Evolutionary conservation across 30 jellyfish, hydroid and myxozoan species (phyloP), one percentile per base, ranked within the genome.

Genomic region (Chrysaora quinquecirrha): DNA sequence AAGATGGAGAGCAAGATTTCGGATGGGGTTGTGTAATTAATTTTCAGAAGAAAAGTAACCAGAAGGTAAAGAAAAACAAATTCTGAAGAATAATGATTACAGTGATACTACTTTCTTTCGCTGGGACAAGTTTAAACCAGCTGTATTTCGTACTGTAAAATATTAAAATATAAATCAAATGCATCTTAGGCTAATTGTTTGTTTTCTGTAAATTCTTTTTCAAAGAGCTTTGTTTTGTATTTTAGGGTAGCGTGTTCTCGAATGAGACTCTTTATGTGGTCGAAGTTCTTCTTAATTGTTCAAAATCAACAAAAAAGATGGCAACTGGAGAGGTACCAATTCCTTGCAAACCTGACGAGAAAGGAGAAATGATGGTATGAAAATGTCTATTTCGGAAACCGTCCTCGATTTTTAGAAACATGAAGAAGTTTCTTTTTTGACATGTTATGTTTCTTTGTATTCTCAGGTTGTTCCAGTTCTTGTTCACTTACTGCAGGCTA

Each of bases 1-100:
- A 76, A 73, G 90, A 94, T 74, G 96, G 95, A 2, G 89, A 86
- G 10, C 94, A 95, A 27, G 98, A 95, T 75, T 95, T 89, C 70
- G 98, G 97, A 24, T 95, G 99, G 99, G 99, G 99, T 1, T 72
- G 96, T 34, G 91, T 95, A 58, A 73, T 95, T 20, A 95, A 90
- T 66, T 89, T 89, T 56, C 99, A 89, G 71, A 85, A 85, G 80
- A 89, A 95, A 66, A 74, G 80, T 23, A 86, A 82, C 38, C 97
- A 89, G 33, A 89, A 89, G 96, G 96, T 77, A 24, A 2, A 38
- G 14, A 38, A 38, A n/a, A n/a, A n/a, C n/a, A n/a, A n/a, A n/a
- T n/a, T n/a, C n/a, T n/a, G n/a, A n/a, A n/a, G n/a, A n/a, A n/a
- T n/a, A n/a, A n/a, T n/a, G n/a, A n/a, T n/a, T n/a, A n/a, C n/a